Percentiles rank a stretch among this genome's conserved stretches.
phyloP scores from a whole-genome alignment of 2,113 vertebrate species.

The Hylia prasina region DNA sequence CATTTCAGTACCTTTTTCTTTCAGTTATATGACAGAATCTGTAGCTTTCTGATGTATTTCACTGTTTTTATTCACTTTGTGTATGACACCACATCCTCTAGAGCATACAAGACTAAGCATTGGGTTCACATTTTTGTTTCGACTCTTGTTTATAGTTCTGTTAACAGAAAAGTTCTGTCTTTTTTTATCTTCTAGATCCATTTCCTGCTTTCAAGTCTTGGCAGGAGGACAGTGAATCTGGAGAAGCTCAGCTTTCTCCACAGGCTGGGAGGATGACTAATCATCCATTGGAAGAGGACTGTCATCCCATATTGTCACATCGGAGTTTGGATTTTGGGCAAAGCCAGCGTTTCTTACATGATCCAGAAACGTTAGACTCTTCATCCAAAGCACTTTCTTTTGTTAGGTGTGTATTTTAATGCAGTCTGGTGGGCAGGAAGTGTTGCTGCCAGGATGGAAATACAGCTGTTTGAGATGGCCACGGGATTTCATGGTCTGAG shows the following conservation, averaged over 20 bases:
- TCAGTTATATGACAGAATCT: conserved; percentile 33
- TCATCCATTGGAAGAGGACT: conserved; percentile 85
- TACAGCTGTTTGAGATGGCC: background rate
- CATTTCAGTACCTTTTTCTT: conserved; percentile 45
- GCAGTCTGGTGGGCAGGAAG: background rate
- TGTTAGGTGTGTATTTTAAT: conserved; percentile 74
- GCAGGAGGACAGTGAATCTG: conserved; percentile 91
- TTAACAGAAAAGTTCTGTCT: conserved; percentile 49
- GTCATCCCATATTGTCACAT: conserved; percentile 83
- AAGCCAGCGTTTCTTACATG: conserved; percentile 88
- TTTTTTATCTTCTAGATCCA: conserved; percentile 79
- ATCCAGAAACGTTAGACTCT: conserved; percentile 82
- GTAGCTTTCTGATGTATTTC: conserved; percentile 59
- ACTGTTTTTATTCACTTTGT: conserved; percentile 48
- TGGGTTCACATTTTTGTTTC: conserved; percentile 1
- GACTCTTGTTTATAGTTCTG: background rate
- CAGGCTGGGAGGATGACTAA: conserved; percentile 93
- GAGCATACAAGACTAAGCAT: conserved; percentile 44
- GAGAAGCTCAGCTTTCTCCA: conserved; percentile 94
- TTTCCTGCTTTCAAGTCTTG: conserved; percentile 94
- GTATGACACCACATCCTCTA: conserved; percentile 46
- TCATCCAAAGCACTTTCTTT: conserved; percentile 87
- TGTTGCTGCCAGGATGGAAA: background rate
- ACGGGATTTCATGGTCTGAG: rapidly evolving
- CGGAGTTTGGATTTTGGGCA: conserved; percentile 93